phyloP scores from a whole-genome alignment of 2,888 invertebrate genomes.

The Acronicta leporina region DNA sequence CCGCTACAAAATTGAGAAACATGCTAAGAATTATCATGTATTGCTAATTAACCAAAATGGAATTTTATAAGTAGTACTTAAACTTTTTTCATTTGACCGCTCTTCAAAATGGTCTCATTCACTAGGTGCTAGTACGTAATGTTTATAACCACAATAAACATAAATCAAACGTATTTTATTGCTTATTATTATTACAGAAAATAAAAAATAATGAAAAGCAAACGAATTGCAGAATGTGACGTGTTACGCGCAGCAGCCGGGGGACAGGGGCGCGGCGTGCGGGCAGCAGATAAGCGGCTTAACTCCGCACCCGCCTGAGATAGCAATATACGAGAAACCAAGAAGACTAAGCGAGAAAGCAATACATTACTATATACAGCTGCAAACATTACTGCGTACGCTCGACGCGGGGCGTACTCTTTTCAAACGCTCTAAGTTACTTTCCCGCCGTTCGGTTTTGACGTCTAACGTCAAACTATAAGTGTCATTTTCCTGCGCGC shows the following conservation, averaged over 20 bases:
- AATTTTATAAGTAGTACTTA: constrained; percentile 15
- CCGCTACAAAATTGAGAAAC: constrained; percentile 12
- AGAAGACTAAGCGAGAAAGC: constrained; percentile 65
- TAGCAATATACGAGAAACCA: constrained; percentile 51
- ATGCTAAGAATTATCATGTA: constrained; percentile 5
- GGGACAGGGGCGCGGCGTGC: constrained; percentile 81
- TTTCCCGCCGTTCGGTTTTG: constrained; percentile 44
- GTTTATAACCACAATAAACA: constrained; percentile 43
- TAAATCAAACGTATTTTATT: constrained; percentile 54
- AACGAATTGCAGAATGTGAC: constrained; percentile 77
- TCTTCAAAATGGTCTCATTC: constrained; percentile 33
- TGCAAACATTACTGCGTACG: constrained; percentile 82
- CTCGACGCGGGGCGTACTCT: constrained; percentile 60
- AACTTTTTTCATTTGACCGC: constrained; percentile 23
- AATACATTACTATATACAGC: constrained; percentile 81
- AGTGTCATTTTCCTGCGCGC: constrained; percentile 50
- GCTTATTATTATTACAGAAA: constrained; percentile 46
- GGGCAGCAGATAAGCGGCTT: constrained; percentile 88
- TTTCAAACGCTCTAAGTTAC: constrained; percentile 65
- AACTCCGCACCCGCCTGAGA: constrained; percentile 81
- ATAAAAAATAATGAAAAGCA: constrained; percentile 55
- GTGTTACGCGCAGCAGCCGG: constrained; percentile 82
- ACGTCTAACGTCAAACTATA: constrained; percentile 27
- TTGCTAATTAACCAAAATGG: constrained; percentile 17
- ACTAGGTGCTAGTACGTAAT: constrained; percentile 29